Conservation (phyloP, 2,797 vertebrate genomes). For the Aplochiton taeniatus region DNA sequence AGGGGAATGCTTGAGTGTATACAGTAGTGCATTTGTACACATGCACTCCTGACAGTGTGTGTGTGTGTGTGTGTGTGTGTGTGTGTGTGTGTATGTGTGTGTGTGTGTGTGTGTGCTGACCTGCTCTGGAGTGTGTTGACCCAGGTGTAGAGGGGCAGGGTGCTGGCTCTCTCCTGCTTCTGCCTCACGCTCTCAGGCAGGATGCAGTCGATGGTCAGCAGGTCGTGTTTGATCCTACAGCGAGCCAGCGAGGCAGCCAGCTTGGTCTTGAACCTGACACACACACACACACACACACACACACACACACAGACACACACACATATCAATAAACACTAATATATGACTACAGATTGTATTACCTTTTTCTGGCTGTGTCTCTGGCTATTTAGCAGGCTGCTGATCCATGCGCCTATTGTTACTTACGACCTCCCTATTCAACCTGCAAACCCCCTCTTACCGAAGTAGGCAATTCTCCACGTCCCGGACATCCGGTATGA, state of each 20-base stretch:
- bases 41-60: background rate
- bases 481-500: slow-evolving; percentile 78
- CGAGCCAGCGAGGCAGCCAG: slow-evolving; percentile 87
- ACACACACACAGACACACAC: slow-evolving; percentile 2
- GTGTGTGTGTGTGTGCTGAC: slow-evolving; percentile 35
- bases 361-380: too few relatives aligned
- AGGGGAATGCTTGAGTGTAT: background rate
- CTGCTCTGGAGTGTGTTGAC: slow-evolving; percentile 80
- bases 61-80: slow-evolving; percentile 3
- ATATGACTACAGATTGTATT: too few relatives aligned
- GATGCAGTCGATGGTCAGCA: slow-evolving; percentile 79
- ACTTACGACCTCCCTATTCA: background rate
- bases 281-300: slow-evolving; percentile 18
- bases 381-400: background rate
- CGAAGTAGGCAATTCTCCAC: slow-evolving; percentile 77
- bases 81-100: slow-evolving; percentile 1
- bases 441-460: slow-evolving; percentile 51
- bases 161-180: slow-evolving; percentile 78
- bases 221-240: slow-evolving; percentile 83
- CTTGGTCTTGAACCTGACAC: slow-evolving; percentile 81
- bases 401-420: background rate
- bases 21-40: background rate
- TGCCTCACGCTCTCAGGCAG: slow-evolving; percentile 80
- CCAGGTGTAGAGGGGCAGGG: slow-evolving; percentile 85
- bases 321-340: background rate